Evolutionary conservation across 2,797 vertebrate genomes (phyloP).

Genomic region (Falco peregrinus): DNA sequence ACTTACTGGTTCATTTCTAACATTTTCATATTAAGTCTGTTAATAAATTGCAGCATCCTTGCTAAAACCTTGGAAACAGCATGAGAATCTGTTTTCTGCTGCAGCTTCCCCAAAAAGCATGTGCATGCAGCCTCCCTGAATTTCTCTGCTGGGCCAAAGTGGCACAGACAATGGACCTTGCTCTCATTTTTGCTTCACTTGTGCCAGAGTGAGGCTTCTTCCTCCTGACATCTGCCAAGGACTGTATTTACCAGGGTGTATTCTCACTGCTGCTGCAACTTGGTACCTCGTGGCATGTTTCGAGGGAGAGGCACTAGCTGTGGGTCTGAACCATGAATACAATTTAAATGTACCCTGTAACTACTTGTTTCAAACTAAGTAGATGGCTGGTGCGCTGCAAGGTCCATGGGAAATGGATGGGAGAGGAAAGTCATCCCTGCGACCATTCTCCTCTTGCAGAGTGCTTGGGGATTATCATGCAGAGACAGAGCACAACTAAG

Average conservation of each 20-base stretch:
- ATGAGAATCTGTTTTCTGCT: neutral
- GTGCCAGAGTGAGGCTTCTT: neutral
- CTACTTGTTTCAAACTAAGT: neutral
- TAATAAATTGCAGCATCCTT: neutral
- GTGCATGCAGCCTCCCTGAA: rapidly evolving
- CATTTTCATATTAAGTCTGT: neutral
- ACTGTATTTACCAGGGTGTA: rapidly evolving
- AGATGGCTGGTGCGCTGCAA: neutral
- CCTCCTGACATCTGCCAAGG: neutral
- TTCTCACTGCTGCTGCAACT: neutral
- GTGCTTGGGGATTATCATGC: rapidly evolving
- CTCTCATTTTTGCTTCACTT: neutral
- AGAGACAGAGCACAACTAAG: neutral
- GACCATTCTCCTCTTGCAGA: neutral
- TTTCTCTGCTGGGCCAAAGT: neutral
- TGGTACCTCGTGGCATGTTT: neutral
- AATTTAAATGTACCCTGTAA: neutral
- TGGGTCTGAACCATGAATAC: neutral
- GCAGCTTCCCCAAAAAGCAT: rapidly evolving
- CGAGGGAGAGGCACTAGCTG: neutral
- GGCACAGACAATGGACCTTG: rapidly evolving
- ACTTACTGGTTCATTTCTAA: neutral
- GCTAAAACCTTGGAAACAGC: neutral
- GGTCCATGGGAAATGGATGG: neutral
- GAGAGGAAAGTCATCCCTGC: neutral